These are phyloP conservation scores for Escarpia spicata DNA, from an alignment of 2,888 invertebrate species.

Conservation along the genomic window DNA sequence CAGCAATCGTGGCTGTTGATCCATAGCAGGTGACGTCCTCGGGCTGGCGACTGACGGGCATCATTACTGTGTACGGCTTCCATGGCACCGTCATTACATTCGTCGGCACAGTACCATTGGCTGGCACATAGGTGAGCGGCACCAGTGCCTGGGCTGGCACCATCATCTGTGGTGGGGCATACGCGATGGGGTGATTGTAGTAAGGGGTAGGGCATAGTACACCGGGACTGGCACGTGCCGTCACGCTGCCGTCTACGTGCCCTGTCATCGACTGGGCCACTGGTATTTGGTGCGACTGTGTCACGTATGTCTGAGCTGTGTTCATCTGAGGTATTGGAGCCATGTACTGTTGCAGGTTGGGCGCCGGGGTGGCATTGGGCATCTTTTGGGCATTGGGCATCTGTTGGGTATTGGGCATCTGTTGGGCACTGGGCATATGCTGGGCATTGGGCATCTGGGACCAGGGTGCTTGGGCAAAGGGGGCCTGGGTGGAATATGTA, in stretches of 20 bases:
- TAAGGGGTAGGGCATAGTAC: background rate
- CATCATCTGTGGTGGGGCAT: background rate
- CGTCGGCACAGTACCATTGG: background rate
- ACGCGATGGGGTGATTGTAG: background rate
- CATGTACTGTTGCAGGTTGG: background rate
- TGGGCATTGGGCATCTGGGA: background rate
- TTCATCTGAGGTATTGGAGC: background rate
- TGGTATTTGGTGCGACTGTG: background rate
- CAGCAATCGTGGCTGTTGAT: background rate
- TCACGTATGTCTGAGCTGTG: background rate
- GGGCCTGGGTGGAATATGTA: background rate
- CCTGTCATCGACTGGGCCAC: background rate
- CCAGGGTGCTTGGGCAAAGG: background rate
- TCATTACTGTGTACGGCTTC: background rate
- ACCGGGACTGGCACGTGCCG: background rate
- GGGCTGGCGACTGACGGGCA: background rate
- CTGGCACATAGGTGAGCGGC: background rate
- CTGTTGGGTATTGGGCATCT: background rate
- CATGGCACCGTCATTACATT: background rate
- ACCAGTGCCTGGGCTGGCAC: constrained; percentile 1
- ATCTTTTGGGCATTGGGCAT: background rate
- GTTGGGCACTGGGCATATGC: background rate
- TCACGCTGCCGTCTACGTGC: background rate
- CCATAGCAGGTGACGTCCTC: background rate
- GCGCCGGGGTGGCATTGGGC: background rate